Base-by-base conservation (phyloP, 2,888 invertebrate genomes). In the Ochropleura leucogaster region DNA sequence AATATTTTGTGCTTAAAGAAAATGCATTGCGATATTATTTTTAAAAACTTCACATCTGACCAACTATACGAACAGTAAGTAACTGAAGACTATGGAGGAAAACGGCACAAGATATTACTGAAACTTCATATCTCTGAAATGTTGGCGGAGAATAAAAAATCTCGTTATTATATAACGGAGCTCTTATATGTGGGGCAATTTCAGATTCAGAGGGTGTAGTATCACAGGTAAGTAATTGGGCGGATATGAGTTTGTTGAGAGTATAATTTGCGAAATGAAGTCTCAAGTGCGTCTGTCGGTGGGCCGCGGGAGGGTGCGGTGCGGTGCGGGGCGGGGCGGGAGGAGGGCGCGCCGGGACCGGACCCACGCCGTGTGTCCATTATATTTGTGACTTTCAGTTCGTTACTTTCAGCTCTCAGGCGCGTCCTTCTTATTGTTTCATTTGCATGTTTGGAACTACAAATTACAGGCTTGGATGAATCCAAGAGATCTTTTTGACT, bases 241-340 rank as follows among this genome's bases (percentile, higher is more conserved):
- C 84, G 81, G 83, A 77, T 85, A 86, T 86, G 86, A 87, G 86
- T 81, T 83, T 83, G 87, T 85, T 80, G 83, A 81, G 83, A 85
- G 83, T 83, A 85, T 87, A 76, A 87, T 87, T 87, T 85, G 83
- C 67, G 77, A 79, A 87, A 87, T 85, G 83, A 87, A 83, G 73
- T 71, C 78, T 79, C 79, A 66, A 78, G 79, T 65, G 74, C 71
- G 81, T 64, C 79, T 72, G 72, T 81, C 68, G 67, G 62, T 30
- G 68, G 47, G 69, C n/a, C 6, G 12, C 0, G 18, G 55, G 3
- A 59, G 42, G 8, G 49, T 16, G 47, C 14, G 46, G n/a, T 0
- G 10, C 30, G 46, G 7, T 3, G 30, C 5, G 18, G 14, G 12
- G 5, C 0, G 47, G 42, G n/a, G 18, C 30, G 12, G 68, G 20